Evolutionary conservation across 35 echinoderm and acorn worm species (phyloP).

Genomic region (Apostichopus japonicus): DNA sequence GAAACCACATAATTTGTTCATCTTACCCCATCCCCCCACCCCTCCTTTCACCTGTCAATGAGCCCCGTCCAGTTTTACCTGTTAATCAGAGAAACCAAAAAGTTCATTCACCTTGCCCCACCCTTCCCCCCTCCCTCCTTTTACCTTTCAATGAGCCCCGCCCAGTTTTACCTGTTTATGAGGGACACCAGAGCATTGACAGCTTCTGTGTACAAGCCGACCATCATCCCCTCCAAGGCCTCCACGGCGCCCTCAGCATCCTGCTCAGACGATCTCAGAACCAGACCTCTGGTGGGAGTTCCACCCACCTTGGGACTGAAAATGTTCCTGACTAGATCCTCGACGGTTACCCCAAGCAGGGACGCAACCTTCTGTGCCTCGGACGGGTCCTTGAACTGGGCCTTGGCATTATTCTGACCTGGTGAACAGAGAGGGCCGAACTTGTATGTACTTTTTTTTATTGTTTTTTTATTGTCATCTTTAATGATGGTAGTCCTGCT

Average conservation of each 20-base stretch:
- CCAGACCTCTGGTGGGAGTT: slow-evolving; percentile 70
- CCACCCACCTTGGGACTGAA: slow-evolving; percentile 77
- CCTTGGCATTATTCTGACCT: slow-evolving; percentile 78
- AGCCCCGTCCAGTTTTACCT: slow-evolving; percentile 48
- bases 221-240: slow-evolving; percentile 90
- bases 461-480: too few species aligned
- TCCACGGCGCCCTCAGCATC: slow-evolving; percentile 61
- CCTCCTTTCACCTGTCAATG: background rate
- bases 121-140: too few species aligned
- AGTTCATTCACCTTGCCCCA: too few species aligned
- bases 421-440: background rate
- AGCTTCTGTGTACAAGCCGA: slow-evolving; percentile 89
- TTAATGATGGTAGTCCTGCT: too few species aligned
- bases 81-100: background rate
- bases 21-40: too few species aligned
- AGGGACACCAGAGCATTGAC: slow-evolving; percentile 91
- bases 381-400: slow-evolving; percentile 80
- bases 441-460: too few species aligned
- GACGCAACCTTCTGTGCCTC: slow-evolving; percentile 89
- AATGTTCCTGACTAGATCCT: slow-evolving; percentile 82
- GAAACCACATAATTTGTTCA: background rate
- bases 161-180: slow-evolving; percentile 75
- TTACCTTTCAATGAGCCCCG: background rate
- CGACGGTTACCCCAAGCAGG: slow-evolving; percentile 74
- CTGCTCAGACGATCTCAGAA: slow-evolving; percentile 41